Percentiles rank a stretch among this genome's conserved stretches.
Conservation (phyloP, 2,113 vertebrate genomes). For the Myxocyprinus asiaticus region DNA sequence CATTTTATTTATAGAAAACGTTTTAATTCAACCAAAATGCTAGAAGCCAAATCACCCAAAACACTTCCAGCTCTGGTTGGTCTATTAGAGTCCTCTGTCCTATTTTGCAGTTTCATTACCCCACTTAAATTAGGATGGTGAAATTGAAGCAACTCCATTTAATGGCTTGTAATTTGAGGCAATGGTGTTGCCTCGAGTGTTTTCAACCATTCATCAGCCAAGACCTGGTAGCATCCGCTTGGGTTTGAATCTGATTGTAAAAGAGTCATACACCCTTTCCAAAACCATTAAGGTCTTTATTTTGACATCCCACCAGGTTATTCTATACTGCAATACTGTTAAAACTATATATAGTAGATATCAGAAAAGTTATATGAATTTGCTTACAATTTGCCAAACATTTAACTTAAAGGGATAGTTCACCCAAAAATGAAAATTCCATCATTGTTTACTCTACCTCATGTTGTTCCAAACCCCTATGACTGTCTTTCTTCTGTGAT, state of each 20-base stretch:
- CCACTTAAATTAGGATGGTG: conserved; percentile 48
- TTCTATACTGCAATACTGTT: no score
- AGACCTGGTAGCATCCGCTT: neutral
- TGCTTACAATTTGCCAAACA: neutral
- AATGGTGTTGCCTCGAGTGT: conserved; percentile 6
- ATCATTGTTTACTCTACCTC: no score
- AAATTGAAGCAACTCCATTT: conserved; percentile 34
- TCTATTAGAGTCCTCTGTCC: conserved; percentile 17
- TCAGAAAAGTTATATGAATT: neutral
- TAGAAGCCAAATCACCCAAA: conserved; percentile 35
- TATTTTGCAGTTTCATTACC: conserved; percentile 46
- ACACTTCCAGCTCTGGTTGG: conserved; percentile 10
- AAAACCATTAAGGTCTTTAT: neutral
- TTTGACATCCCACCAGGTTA: neutral
- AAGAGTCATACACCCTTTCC: neutral
- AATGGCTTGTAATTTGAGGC: conserved; percentile 22
- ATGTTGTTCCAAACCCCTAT: no score
- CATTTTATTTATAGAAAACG: conserved; percentile 34
- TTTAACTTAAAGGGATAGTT: neutral
- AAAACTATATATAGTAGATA: no score
- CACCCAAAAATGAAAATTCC: no score
- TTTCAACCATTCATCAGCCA: neutral
- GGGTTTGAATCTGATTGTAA: neutral
- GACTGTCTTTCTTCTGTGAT: no score
- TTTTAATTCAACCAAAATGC: conserved; percentile 9